Percentiles rank a stretch among this genome's conserved stretches.
Evolutionary conservation across 2,797 vertebrate genomes (phyloP).

Genomic region (Sylvia borin): DNA sequence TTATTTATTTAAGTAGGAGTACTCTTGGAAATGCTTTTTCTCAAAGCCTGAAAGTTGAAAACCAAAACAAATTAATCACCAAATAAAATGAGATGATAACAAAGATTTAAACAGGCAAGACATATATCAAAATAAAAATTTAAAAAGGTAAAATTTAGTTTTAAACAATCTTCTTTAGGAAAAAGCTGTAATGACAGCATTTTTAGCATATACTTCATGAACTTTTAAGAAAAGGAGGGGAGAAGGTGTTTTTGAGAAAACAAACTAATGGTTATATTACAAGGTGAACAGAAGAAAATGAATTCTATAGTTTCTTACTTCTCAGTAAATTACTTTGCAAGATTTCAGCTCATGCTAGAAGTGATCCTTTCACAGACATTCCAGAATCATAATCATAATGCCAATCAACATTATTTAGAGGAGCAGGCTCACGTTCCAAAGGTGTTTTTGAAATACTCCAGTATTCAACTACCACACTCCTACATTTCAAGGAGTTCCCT

Average conservation of each 20-base stretch:
- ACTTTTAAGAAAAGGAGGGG: background rate
- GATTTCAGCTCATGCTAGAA: slow-evolving; percentile 4
- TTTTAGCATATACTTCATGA: background rate
- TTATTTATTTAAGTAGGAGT: slow-evolving; percentile 10
- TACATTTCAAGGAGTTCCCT: slow-evolving; percentile 42
- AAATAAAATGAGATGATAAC: slow-evolving; percentile 44
- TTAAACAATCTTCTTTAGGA: slow-evolving; percentile 31
- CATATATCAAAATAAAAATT: background rate
- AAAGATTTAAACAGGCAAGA: slow-evolving; percentile 30
- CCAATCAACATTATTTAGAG: slow-evolving; percentile 43
- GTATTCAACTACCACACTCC: slow-evolving; percentile 46
- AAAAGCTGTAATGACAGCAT: slow-evolving; percentile 49
- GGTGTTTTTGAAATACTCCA: slow-evolving; percentile 70
- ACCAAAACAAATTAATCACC: slow-evolving; percentile 26
- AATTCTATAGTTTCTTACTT: slow-evolving; percentile 43
- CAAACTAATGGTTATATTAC: slow-evolving; percentile 38
- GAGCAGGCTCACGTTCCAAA: slow-evolving; percentile 28
- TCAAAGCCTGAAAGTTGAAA: background rate
- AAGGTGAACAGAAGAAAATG: slow-evolving; percentile 47
- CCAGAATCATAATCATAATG: slow-evolving; percentile 27
- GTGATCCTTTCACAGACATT: slow-evolving; percentile 17
- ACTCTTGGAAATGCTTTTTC: background rate
- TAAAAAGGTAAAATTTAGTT: background rate
- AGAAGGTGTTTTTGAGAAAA: slow-evolving; percentile 56
- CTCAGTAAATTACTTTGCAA: slow-evolving; percentile 47